Percentiles rank a stretch among this genome's conserved stretches.
Evolutionary conservation across 64 coral and sea anemone genomes (phyloP).

Genomic region (Montipora efflorescens): DNA sequence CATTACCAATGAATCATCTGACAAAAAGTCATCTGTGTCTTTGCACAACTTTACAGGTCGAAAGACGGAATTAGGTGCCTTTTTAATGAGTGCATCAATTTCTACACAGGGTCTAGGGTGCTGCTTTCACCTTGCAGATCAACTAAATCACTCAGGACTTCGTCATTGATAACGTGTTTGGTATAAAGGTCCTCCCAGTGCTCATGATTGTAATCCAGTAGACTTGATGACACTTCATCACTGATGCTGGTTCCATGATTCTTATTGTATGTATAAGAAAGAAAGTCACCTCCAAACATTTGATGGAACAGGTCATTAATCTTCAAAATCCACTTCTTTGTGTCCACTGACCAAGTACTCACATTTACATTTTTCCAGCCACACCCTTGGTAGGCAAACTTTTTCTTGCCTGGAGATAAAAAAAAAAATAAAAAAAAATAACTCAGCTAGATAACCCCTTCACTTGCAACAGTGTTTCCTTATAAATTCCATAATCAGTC

Average conservation of each 20-base stretch:
- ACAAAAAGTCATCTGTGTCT: too few relatives aligned
- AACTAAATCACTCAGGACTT: too few relatives aligned
- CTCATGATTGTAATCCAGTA: conserved; percentile 39
- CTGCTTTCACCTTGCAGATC: too few relatives aligned
- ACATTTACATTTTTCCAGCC: conserved; percentile 43
- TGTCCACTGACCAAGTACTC: conserved; percentile 42
- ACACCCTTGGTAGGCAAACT: conserved; percentile 60
- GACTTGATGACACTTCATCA: neutral
- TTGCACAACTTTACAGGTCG: too few relatives aligned
- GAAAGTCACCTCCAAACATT: conserved; percentile 58
- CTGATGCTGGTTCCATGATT: conserved; percentile 35
- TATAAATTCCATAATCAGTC: too few relatives aligned
- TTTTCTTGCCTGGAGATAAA: conserved; percentile 10
- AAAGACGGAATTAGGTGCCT: too few relatives aligned
- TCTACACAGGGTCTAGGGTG: neutral
- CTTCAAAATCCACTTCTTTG: conserved; percentile 25
- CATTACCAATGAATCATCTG: too few relatives aligned
- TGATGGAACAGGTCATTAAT: conserved; percentile 46
- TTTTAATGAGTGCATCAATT: too few relatives aligned
- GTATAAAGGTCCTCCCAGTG: conserved; percentile 44
- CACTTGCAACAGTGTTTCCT: too few relatives aligned
- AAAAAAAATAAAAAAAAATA: neutral
- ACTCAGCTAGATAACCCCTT: neutral
- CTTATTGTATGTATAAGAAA: conserved; percentile 45
- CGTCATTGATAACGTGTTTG: neutral